Conservation (phyloP, 2,888 invertebrate species). For the Oscheius onirici region DNA sequence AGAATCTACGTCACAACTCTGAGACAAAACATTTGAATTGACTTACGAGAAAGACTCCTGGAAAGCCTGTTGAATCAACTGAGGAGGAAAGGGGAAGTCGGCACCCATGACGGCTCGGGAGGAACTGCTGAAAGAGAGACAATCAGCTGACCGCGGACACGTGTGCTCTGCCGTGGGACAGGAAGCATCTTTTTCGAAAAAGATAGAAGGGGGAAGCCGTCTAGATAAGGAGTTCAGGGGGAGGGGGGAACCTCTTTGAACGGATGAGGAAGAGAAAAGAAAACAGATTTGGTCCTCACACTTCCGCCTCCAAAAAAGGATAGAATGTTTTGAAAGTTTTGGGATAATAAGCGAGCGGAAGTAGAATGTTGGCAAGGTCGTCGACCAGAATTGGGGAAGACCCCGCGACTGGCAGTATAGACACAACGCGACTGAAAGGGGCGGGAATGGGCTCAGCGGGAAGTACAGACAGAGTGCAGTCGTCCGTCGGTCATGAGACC, state of each 20-base stretch:
- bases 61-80: slow-evolving; percentile 3
- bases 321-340: background rate
- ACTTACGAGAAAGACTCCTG: slow-evolving; percentile 5
- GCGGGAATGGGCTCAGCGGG: slow-evolving; percentile 18
- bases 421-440: slow-evolving; percentile 13
- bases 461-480: slow-evolving; percentile 31
- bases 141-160: slow-evolving; percentile 7
- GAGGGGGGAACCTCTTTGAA: background rate
- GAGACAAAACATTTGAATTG: background rate
- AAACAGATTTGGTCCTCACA: no score
- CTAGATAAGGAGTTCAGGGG: background rate
- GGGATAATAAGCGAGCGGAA: background rate
- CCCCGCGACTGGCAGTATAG: background rate
- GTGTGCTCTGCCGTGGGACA: background rate
- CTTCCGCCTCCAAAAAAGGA: background rate
- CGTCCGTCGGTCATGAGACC: slow-evolving; percentile 15
- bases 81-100: slow-evolving; percentile 12
- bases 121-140: slow-evolving; percentile 5
- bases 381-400: background rate
- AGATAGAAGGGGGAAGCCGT: background rate
- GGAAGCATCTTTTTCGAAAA: background rate
- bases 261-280: background rate
- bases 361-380: background rate
- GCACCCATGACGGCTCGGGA: slow-evolving; percentile 4
- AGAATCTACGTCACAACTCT: background rate